Evolutionary conservation across 2,888 invertebrate species (phyloP), one percentile per base, ranked within the genome.

Genomic region (Zaprionus obscuricornis): DNA sequence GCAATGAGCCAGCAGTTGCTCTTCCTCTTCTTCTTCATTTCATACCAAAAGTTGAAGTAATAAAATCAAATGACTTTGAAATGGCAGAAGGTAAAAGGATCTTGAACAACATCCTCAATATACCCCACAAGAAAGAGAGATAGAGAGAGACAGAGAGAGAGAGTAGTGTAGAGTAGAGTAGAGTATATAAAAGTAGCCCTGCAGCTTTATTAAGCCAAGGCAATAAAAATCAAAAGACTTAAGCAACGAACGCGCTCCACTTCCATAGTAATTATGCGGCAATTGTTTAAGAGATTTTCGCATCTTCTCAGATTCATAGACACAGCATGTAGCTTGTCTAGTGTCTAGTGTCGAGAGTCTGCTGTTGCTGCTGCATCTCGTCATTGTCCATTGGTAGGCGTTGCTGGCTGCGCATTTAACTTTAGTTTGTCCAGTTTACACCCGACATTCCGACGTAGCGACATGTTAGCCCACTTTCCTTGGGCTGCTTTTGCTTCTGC

Each of bases 241-340:
- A 56, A 66, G 73, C 75, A 75, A 70, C 67, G 65, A 81, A 84
- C 82, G 75, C 75, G 85, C 34, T 81, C 62, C 66, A 73, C 71
- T 71, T 78, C 62, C 69, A 79, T 69, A 74, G 77, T 74, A 83
- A 83, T 83, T 83, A 85, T 71, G 75, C 66, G 77, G 69, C 84
- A 77, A 81, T 81, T 83, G 84, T 83, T 81, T 73, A 13, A 8
- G 16, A 17, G 37, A 11, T 31, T 27, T 2, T 33, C 24, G 45
- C n/a, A n/a, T n/a, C n/a, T n/a, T n/a, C n/a, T n/a, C n/a, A n/a
- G n/a, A n/a, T n/a, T n/a, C n/a, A n/a, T n/a, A n/a, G n/a, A n/a
- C n/a, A 22, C 18, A 29, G 17, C 14, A 31, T 45, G 20, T 10
- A 3, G 3, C 33, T 20, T 2, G 14, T 14, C 18, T 22, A 54